Evolutionary conservation across 2,113 vertebrate species (phyloP), one percentile per base, ranked within the genome.

Genomic region (Tachycineta bicolor): DNA sequence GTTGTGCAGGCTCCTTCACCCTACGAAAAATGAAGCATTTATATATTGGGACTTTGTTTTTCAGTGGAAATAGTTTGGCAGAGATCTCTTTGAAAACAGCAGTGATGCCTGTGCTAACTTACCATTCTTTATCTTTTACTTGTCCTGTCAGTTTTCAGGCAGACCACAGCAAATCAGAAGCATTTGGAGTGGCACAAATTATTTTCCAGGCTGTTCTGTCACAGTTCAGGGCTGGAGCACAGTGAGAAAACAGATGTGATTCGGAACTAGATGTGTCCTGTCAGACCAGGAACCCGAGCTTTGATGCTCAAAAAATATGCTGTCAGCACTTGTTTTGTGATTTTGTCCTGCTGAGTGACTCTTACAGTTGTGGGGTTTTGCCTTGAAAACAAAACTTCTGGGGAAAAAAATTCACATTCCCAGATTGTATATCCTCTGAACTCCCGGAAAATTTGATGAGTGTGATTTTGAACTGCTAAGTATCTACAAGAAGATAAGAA

Each of bases 91-190:
- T 92, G 90, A 94, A 93, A 91, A 84, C 84, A 90, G 65, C 39
- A 84, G 22, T 11, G 1, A 80, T 79, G 79, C 64, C 96, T 94
- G 82, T 89, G 87, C 94, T 94, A 81, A 93, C 92, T 96, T 90
- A 90, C 84, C 49, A 74, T 96, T 95, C 90, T 96, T 96, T 96
- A 95, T 93, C 93, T 95, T 93, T 94, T 83, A 95, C 76, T 74
- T 83, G 62, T 80, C 86, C 71, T 93, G 86, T 94, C 95, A 94
- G 84, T 87, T 95, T 96, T 91, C 89, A 97, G 94, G 87, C 90
- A 97, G 62, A 46, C 12, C 44, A 82, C 58, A 84, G 81, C 88
- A 96, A 96, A 97, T 94, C 82, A 93, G 87, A 97, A 95, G 87
- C 64, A 94, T 75, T 92, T 77, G 67, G 55, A 95, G 55, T 78